Evolutionary conservation across 2,113 vertebrate species (phyloP).

Genomic region (Ochotona princeps): DNA sequence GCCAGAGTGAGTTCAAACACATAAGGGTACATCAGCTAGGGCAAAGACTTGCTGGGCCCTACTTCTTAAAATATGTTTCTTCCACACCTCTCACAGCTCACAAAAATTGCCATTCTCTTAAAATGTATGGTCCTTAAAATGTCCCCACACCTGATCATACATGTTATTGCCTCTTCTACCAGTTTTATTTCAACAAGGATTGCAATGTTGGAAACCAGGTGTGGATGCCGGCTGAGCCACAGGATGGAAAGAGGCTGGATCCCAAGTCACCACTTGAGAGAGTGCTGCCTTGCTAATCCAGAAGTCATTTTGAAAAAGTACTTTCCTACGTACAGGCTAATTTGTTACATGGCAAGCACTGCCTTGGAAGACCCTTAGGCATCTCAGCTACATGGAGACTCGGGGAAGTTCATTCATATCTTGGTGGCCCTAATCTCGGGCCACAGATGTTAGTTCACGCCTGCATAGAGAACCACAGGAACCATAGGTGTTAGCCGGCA

Average conservation of each 20-base stretch:
- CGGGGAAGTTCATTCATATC: not conserved
- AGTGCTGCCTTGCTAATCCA: not conserved
- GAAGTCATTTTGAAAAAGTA: not conserved
- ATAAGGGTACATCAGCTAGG: not conserved
- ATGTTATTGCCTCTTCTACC: not conserved
- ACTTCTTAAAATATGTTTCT: not conserved
- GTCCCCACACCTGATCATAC: rapidly evolving
- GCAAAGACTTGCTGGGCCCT: not conserved
- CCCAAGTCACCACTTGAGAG: not conserved
- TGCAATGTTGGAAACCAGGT: not conserved
- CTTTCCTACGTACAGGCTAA: not conserved
- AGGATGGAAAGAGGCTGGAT: not conserved
- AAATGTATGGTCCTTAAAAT: not conserved
- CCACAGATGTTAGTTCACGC: not conserved
- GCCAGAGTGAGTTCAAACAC: not conserved
- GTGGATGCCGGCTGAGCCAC: not conserved
- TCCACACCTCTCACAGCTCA: not conserved
- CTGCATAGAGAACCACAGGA: not conserved
- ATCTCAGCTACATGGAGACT: rapidly evolving
- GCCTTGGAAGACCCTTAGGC: not conserved
- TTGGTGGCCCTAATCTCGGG: not conserved
- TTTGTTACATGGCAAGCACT: not conserved
- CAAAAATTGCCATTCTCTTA: not conserved
- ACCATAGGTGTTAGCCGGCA: not conserved
- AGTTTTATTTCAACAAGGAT: not conserved